phyloP scores from a whole-genome alignment of 1,140 invertebrate genomes.

The Amyelois transitella region DNA sequence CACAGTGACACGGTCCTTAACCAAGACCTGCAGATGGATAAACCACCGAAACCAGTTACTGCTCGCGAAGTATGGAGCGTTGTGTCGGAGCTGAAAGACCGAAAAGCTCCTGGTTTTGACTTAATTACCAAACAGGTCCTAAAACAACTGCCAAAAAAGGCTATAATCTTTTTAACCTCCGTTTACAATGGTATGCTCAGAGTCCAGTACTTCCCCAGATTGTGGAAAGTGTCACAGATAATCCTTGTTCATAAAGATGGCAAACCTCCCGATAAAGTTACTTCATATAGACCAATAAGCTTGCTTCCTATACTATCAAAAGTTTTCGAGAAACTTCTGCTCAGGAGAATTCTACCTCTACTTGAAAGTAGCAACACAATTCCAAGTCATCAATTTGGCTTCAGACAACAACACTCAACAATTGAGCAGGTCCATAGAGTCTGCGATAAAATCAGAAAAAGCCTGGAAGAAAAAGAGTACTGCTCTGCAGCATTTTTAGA shows the following conservation, averaged over 20 bases:
- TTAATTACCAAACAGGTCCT: slow-evolving; percentile 18
- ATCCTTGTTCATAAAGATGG: slow-evolving; percentile 25
- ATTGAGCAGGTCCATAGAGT: background rate
- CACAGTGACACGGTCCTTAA: no score
- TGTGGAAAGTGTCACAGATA: slow-evolving; percentile 24
- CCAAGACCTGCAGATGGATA: no score
- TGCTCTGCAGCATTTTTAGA: background rate
- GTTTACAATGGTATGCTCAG: slow-evolving; percentile 7
- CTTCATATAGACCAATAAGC: slow-evolving; percentile 25
- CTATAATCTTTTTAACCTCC: slow-evolving; percentile 11
- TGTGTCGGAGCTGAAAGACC: background rate
- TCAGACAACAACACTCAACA: background rate
- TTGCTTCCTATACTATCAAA: slow-evolving; percentile 10
- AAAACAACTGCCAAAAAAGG: slow-evolving; percentile 16
- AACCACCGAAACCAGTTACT: no score
- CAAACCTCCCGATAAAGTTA: slow-evolving; percentile 35
- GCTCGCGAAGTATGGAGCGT: no score
- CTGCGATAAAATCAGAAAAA: background rate
- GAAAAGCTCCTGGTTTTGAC: slow-evolving; percentile 23
- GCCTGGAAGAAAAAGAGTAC: background rate
- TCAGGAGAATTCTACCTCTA: background rate
- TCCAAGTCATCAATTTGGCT: background rate
- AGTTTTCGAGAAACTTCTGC: background rate
- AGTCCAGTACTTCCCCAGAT: slow-evolving; percentile 14
- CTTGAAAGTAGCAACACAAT: background rate